These are phyloP conservation scores for Yponomeuta cagnagella DNA, from an alignment of 2,888 invertebrate genomes.

Conservation along the genomic window DNA sequence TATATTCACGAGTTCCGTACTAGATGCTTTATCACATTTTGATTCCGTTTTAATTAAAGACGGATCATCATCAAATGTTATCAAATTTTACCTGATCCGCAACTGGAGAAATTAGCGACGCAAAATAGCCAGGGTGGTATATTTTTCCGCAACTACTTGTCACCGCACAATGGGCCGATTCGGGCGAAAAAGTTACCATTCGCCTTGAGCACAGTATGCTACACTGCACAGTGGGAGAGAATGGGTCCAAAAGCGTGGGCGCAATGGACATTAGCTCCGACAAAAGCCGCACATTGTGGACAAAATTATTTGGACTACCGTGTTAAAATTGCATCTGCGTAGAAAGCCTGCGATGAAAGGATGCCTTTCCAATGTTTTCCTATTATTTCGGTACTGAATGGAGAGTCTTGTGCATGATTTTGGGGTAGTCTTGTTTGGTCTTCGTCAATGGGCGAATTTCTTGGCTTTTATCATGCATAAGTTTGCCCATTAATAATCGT, in stretches of 20 bases:
- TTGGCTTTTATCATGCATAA: neutral
- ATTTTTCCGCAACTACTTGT: constrained; percentile 64
- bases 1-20: too few relatives aligned
- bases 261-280: constrained; percentile 27
- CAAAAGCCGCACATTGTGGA: constrained; percentile 26
- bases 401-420: constrained; percentile 16
- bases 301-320: constrained; percentile 30
- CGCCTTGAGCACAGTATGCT: constrained; percentile 29
- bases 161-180: constrained; percentile 51
- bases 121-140: constrained; percentile 60
- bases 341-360: constrained; percentile 12
- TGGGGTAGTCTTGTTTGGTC: neutral
- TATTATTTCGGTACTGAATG: constrained; percentile 20
- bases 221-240: constrained; percentile 27
- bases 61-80: too few relatives aligned
- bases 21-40: too few relatives aligned
- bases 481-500: neutral
- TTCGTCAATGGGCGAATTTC: neutral
- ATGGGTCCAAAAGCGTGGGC: constrained; percentile 42
- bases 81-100: constrained; percentile 28
- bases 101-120: constrained; percentile 61
- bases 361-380: constrained; percentile 23
- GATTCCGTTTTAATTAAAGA: too few relatives aligned
- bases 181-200: constrained; percentile 31
- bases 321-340: constrained; percentile 12